phyloP scores from a whole-genome alignment of 2,797 vertebrate genomes.

The Hapalemur alaotrensis region DNA sequence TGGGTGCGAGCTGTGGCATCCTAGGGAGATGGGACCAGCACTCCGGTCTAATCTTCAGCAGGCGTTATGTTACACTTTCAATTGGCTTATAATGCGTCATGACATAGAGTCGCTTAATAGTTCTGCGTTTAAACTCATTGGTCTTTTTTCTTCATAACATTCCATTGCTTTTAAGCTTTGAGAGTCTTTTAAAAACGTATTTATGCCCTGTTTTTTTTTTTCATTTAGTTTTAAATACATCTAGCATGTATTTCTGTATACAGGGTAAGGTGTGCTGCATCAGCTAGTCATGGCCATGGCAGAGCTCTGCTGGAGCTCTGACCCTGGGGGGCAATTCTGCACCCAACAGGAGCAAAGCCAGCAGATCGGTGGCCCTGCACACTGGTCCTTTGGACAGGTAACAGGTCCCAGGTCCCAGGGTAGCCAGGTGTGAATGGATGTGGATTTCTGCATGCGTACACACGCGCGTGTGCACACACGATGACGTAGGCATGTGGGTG shows the following conservation, averaged over 20 bases:
- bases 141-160: neutral
- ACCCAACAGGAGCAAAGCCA: neutral
- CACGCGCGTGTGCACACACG: rapidly evolving
- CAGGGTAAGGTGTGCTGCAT: rapidly evolving
- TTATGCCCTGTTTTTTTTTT: neutral
- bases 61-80: neutral
- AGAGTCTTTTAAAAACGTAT: neutral
- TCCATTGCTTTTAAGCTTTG: neutral
- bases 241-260: neutral
- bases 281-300: rapidly evolving
- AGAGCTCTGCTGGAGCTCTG: neutral
- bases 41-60: neutral
- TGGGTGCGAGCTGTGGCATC: neutral
- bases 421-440: neutral
- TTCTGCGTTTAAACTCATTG: neutral
- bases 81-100: neutral
- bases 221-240: neutral
- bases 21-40: neutral
- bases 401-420: neutral
- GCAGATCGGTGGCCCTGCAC: neutral
- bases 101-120: rapidly evolving
- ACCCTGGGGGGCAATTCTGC: neutral
- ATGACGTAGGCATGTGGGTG: neutral
- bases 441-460: rapidly evolving
- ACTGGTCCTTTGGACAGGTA: no score